Base-by-base conservation (phyloP, 2,888 invertebrate species). In the Epistrophe grossulariae region DNA sequence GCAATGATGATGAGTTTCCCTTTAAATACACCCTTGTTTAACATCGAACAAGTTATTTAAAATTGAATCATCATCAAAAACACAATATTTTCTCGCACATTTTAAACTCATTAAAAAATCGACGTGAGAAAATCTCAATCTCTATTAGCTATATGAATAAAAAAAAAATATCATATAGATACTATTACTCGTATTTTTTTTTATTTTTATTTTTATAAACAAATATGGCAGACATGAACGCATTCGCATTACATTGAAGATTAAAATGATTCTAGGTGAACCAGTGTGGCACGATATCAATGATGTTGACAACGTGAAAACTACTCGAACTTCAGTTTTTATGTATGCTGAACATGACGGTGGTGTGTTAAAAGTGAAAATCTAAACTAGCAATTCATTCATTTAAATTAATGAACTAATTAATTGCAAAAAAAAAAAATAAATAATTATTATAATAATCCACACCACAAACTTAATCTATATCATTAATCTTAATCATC, bases 11-110 rank as follows among this genome's bases (percentile, higher is more conserved):
- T 76, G 52, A 59, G 48, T 68, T 8, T 28, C 24, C 19, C 35
- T 35, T 66, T 81, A 59, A 78, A 71, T 71, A 73, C 60, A 81
- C 78, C 43, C 78, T 78, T 60, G 73, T 81, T 74, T 19, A 50
- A 73, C 62, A 43, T 28, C 68, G 66, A 77, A 77, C 80, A 59
- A 40, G 60, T 68, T 45, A 48, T 50, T 70, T 60, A n/a, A 78
- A 82, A 85, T 81, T 85, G 85, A 85, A 82, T 82, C 85, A 82
- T 82, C 85, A 71, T 85, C 82, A 85, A 72, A 77, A 52, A 64
- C 55, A 70, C 35, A 50, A 7, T 43, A 70, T 70, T 81, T 68
- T 59, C 70, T 59, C 81, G 40, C 59, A 48, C 31, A 45, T 45
- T 68, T 24, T 17, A 38, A 24, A 17, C 52, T 55, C 24, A 70